These are phyloP conservation scores for Zelostemma sp. DNA, from an alignment of 1,140 invertebrate species.

Conservation along the genomic window DNA sequence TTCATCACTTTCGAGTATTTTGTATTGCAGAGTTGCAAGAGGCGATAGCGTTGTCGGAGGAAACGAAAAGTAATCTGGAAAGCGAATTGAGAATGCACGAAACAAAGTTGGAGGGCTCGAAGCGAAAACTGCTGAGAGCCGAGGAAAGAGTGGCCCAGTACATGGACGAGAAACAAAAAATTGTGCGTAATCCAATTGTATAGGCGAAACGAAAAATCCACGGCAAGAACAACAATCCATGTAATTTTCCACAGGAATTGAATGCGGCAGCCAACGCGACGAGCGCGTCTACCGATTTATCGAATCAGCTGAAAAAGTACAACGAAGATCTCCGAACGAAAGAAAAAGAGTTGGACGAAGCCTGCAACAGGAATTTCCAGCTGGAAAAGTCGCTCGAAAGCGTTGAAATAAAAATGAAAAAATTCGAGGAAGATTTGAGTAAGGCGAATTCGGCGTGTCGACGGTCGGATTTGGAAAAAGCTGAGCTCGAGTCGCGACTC, in stretches of 20 bases:
- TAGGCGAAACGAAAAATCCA: conserved; percentile 25
- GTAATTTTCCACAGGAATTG: conserved; percentile 56
- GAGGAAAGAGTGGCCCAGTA: conserved; percentile 63
- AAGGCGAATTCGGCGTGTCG: conserved; percentile 37
- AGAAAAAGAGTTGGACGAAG: conserved; percentile 70
- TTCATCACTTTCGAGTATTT: neutral
- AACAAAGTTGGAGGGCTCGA: conserved; percentile 58
- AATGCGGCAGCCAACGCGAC: conserved; percentile 65
- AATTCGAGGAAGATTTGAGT: conserved; percentile 38
- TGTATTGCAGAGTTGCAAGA: conserved; percentile 58
- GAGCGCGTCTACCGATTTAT: conserved; percentile 64
- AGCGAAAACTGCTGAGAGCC: conserved; percentile 55
- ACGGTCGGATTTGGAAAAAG: conserved; percentile 41
- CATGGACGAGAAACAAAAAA: conserved; percentile 65
- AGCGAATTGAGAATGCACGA: conserved; percentile 57
- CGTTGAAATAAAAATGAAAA: conserved; percentile 53
- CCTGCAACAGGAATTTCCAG: conserved; percentile 68
- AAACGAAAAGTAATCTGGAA: conserved; percentile 63
- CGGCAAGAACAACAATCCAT: conserved; percentile 61
- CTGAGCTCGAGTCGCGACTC: conserved; percentile 37
- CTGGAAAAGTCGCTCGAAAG: conserved; percentile 63
- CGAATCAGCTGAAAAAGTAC: conserved; percentile 68
- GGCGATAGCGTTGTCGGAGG: conserved; percentile 59
- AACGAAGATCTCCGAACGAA: conserved; percentile 69
- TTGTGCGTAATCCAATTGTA: conserved; percentile 52